Percentiles rank a stretch among this genome's conserved stretches.
Conservation (phyloP, 2,888 invertebrate species). For the Drosophila tripunctata region DNA sequence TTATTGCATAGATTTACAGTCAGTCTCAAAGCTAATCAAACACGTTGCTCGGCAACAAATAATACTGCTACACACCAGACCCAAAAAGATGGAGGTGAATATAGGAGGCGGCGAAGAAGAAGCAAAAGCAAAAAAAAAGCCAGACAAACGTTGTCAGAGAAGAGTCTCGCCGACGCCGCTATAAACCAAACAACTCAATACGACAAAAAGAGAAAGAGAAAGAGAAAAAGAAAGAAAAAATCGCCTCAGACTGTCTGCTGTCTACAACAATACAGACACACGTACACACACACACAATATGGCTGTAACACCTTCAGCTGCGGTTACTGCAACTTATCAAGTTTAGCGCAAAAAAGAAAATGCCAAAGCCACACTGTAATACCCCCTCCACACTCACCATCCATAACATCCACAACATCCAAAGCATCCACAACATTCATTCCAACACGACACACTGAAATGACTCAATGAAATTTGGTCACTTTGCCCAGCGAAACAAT, state of each 20-base stretch:
- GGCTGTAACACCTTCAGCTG: conserved; percentile 43
- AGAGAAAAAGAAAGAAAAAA: conserved; percentile 12
- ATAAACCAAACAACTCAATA: conserved; percentile 40
- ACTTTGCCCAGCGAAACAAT: conserved; percentile 33
- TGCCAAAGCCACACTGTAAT: conserved; percentile 4
- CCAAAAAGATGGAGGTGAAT: not conserved
- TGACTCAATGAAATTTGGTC: conserved; percentile 57
- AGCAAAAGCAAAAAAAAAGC: conserved; percentile 24
- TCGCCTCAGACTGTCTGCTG: conserved; percentile 27
- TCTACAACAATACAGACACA: conserved; percentile 11
- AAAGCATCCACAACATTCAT: not conserved
- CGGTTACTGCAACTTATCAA: conserved; percentile 12
- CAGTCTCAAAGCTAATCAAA: conserved; percentile 10
- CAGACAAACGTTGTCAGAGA: conserved; percentile 29
- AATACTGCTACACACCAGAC: not conserved
- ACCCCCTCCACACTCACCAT: too few relatives aligned
- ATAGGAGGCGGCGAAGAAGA: conserved; percentile 16
- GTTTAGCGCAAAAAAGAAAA: conserved; percentile 24
- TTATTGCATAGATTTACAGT: conserved; percentile 16
- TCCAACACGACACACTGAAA: conserved; percentile 26
- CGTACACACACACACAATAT: conserved; percentile 32
- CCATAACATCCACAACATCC: not conserved
- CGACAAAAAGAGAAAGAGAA: conserved; percentile 15
- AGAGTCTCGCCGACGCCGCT: conserved; percentile 64
- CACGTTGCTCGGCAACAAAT: conserved; percentile 15